Base-by-base conservation (phyloP, 1,140 invertebrate species). In the Zaprionus lachaisei region DNA sequence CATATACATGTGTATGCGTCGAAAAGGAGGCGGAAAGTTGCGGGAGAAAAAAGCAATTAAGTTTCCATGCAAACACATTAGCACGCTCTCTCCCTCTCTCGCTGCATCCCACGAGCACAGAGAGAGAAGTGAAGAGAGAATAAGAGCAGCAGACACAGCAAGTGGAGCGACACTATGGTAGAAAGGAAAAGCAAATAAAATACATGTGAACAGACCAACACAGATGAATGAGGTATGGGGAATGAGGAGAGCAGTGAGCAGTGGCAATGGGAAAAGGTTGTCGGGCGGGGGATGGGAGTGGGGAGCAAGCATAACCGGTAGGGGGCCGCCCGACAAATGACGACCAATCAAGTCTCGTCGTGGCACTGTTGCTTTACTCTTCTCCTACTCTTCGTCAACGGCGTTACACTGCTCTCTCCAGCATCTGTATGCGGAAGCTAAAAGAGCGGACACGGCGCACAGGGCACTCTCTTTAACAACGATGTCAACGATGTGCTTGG, bases 341-440 rank as follows among this genome's bases (percentile, higher is more conserved):
- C 83, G 78, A 89, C 84, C 84, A 89, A 89, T 89, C 84, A 90
- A 84, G 81, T 72, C 64, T 58, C 41, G 69, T 66, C 70, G 69
- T 77, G 62, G 64, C 78, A 72, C 75, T 83, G 79, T 70, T 81
- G 85, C 84, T 73, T 71, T 77, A 71, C 84, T 89, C 85, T 84
- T 77, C 75, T 77, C 63, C 60, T 74, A 66, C 61, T 74, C 54
- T 76, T 62, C 47, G 31, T 51, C 57, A 26, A 34, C 34, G 38
- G 47, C 58, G 22, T 2, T 55, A 34, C 28, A 38, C 15, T 60
- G 62, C 55, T 28, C 55, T 63, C 55, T 26, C 31, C 55, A 73
- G 72, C 69, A 85, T 73, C 69, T 56, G 47, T 22, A 37, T 9
- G n/a, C 26, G 38, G 31, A n/a, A 57, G 22, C 57, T 17, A 66